Percentiles rank a stretch among this genome's conserved stretches.
Conservation (phyloP, 1,140 invertebrate genomes). For the Helicoverpa zea region DNA sequence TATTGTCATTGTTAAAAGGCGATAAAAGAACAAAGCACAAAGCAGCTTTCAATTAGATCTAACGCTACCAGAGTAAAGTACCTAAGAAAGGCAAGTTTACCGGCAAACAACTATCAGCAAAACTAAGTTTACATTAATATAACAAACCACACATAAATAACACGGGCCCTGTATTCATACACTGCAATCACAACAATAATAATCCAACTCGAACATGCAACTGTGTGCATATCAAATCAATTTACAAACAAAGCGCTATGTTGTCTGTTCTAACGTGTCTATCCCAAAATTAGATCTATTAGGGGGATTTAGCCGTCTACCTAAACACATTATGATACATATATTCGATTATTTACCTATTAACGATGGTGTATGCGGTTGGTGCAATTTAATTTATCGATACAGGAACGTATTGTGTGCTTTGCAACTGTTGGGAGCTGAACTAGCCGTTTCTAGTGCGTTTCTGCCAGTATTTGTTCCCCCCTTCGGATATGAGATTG, state of each 20-base stretch:
- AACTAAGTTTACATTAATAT: neutral
- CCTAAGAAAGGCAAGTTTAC: too few species aligned
- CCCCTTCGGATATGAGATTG: conserved; percentile 51
- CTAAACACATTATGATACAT: conserved; percentile 59
- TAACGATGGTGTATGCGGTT: conserved; percentile 65
- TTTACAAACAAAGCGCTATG: conserved; percentile 40
- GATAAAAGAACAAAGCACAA: too few species aligned
- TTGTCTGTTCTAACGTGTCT: conserved; percentile 43
- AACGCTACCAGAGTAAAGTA: too few species aligned
- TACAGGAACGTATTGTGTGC: conserved; percentile 60
- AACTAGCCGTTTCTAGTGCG: conserved; percentile 41
- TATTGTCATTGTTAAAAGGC: too few species aligned
- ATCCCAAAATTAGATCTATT: conserved; percentile 69
- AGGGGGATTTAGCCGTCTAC: conserved; percentile 54
- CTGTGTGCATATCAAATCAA: conserved; percentile 47
- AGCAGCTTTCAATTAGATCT: too few species aligned
- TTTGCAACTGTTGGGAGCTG: conserved; percentile 48
- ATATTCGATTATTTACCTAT: conserved; percentile 74
- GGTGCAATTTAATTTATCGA: conserved; percentile 80
- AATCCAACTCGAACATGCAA: conserved; percentile 30
- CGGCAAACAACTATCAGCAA: neutral
- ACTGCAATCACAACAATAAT: conserved; percentile 29
- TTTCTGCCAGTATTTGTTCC: conserved; percentile 57
- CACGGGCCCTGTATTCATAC: conserved; percentile 3
- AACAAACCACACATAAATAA: neutral